Evolutionary conservation across 2,888 invertebrate genomes (phyloP).

Genomic region (Melinopterus prodromus): DNA sequence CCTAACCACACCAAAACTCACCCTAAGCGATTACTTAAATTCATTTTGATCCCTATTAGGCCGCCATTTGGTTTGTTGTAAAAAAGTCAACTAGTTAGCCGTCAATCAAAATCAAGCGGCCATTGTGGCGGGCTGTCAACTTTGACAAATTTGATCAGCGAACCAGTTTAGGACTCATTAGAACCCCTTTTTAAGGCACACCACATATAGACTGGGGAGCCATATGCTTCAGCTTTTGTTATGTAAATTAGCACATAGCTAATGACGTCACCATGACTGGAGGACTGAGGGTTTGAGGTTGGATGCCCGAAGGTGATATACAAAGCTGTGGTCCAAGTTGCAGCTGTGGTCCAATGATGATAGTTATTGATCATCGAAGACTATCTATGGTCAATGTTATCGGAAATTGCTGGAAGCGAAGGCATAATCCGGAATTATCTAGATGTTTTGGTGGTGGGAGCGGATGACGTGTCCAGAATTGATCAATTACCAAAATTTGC

Average conservation of each 20-base stretch:
- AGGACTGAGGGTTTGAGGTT: background rate
- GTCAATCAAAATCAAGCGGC: background rate
- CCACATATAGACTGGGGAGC: background rate
- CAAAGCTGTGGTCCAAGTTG: too few relatives aligned
- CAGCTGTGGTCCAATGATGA: too few relatives aligned
- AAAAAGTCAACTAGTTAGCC: background rate
- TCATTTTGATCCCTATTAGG: background rate
- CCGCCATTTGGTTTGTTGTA: constrained; percentile 4
- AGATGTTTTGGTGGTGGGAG: background rate
- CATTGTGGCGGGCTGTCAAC: background rate
- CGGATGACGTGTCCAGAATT: constrained; percentile 11
- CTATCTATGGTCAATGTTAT: too few relatives aligned
- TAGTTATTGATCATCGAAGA: too few relatives aligned
- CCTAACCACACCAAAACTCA: background rate
- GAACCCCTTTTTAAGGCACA: background rate
- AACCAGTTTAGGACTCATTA: background rate
- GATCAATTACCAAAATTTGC: constrained; percentile 39
- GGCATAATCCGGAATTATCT: too few relatives aligned
- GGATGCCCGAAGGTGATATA: background rate
- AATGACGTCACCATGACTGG: background rate
- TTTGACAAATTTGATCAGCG: background rate
- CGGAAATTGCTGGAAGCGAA: too few relatives aligned
- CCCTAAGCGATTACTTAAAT: too few relatives aligned
- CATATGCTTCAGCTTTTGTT: background rate
- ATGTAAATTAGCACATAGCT: background rate